Conservation (phyloP, 2,797 vertebrate species). For the Rallus crepitans region DNA sequence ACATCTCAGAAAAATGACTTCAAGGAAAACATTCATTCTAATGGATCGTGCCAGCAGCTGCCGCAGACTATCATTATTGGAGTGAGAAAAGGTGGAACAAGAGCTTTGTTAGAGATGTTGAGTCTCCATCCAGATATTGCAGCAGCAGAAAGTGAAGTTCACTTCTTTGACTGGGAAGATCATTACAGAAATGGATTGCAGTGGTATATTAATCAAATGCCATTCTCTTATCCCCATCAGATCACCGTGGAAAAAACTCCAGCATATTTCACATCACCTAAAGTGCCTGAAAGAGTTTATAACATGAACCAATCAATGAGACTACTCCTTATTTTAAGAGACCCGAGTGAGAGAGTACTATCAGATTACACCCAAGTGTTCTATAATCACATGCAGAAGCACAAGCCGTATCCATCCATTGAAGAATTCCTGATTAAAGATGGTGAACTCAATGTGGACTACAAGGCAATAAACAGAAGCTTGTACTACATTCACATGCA, state of each 20-base stretch:
- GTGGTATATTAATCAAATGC: constrained; percentile 97
- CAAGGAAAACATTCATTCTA: constrained; percentile 72
- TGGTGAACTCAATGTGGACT: constrained; percentile 89
- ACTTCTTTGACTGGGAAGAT: constrained; percentile 97
- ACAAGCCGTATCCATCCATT: constrained; percentile 90
- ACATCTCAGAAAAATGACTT: constrained; percentile 51
- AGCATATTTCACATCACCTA: constrained; percentile 92
- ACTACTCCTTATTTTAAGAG: constrained; percentile 94
- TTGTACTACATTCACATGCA: constrained; percentile 92
- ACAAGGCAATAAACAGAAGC: constrained; percentile 96
- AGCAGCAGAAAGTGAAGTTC: constrained; percentile 93
- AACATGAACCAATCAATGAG: constrained; percentile 87
- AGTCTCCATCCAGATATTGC: constrained; percentile 90
- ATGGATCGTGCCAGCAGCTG: constrained; percentile 85
- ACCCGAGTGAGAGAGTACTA: constrained; percentile 93
- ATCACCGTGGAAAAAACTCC: constrained; percentile 96
- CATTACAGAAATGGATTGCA: constrained; percentile 89
- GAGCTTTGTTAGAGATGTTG: constrained; percentile 95
- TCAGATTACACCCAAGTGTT: constrained; percentile 99
- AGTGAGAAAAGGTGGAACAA: constrained; percentile 95
- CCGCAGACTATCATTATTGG: constrained; percentile 95
- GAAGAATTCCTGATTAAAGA: constrained; percentile 90
- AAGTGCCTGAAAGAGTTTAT: constrained; percentile 90
- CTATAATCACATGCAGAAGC: constrained; percentile 95
- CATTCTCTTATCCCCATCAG: constrained; percentile 86